Evolutionary conservation across 2,113 vertebrate genomes (phyloP).

Genomic region (Lycocorax pyrrhopterus): DNA sequence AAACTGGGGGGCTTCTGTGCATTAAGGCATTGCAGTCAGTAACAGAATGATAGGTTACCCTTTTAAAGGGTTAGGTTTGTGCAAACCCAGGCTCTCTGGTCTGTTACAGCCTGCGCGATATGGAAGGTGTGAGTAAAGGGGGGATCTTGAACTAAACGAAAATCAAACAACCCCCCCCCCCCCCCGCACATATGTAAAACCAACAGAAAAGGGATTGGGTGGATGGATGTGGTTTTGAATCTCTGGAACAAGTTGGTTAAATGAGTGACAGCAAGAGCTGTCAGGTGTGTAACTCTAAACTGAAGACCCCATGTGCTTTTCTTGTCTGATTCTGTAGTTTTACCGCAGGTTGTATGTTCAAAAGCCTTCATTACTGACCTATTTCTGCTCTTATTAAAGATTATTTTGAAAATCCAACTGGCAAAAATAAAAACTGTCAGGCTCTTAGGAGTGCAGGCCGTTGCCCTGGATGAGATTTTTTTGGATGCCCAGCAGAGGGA

Average conservation of each 20-base stretch:
- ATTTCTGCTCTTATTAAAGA: not conserved
- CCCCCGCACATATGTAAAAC: rapidly evolving
- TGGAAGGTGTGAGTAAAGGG: not conserved
- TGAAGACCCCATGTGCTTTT: not conserved
- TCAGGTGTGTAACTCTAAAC: too few relatives aligned
- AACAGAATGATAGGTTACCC: not conserved
- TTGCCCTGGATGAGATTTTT: not conserved
- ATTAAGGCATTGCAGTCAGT: not conserved
- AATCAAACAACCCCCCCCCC: rapidly evolving
- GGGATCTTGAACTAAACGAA: not conserved
- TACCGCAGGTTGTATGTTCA: not conserved
- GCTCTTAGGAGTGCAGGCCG: rapidly evolving
- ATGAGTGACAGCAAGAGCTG: not conserved
- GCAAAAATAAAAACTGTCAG: not conserved
- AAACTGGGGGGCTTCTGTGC: not conserved
- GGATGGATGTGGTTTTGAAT: not conserved
- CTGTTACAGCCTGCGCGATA: not conserved
- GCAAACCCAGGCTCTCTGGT: not conserved
- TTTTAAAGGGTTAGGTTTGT: not conserved
- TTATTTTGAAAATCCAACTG: not conserved
- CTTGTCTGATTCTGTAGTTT: not conserved
- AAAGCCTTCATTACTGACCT: not conserved
- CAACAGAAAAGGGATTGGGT: not conserved
- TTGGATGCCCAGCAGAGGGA: slow-evolving; percentile 46
- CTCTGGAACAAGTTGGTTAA: not conserved